A percentile compares a stretch with the other conserved stretches of the same genome.
phyloP scores from a whole-genome alignment of 2,888 invertebrate genomes.

The Leucozona laternaria region DNA sequence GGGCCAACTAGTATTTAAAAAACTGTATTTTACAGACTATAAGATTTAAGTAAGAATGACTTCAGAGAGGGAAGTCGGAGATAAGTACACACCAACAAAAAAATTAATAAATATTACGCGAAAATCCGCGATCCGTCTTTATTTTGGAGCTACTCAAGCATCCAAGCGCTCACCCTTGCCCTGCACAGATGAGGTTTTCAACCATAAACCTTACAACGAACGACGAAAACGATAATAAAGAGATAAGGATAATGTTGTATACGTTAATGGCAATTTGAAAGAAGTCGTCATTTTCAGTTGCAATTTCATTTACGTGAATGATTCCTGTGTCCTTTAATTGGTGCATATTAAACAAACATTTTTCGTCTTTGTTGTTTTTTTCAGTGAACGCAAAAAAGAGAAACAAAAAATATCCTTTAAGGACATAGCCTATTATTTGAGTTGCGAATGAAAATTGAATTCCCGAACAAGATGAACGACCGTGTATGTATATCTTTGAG shows the following conservation, averaged over 20 bases:
- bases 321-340: slow-evolving; percentile 71
- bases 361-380: slow-evolving; percentile 11
- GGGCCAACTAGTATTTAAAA: too few relatives aligned
- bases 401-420: slow-evolving; percentile 15
- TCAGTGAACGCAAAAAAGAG: not conserved
- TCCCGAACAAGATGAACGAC: slow-evolving; percentile 32
- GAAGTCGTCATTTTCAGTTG: slow-evolving; percentile 72
- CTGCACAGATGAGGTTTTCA: not conserved
- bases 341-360: slow-evolving; percentile 59
- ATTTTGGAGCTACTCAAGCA: slow-evolving; percentile 65
- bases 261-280: slow-evolving; percentile 25
- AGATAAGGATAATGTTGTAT: not conserved
- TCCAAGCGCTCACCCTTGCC: not conserved
- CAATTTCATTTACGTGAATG: slow-evolving; percentile 70
- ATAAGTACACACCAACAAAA: not conserved
- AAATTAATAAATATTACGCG: slow-evolving; percentile 56
- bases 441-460: slow-evolving; percentile 10
- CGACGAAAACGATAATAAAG: slow-evolving; percentile 8
- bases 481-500: not conserved
- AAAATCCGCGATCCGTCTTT: slow-evolving; percentile 74
- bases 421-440: slow-evolving; percentile 32
- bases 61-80: not conserved
- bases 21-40: not conserved
- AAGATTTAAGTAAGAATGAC: slow-evolving; percentile 8
- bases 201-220: not conserved